A percentile compares a stretch with the other conserved stretches of the same genome.
Conservation (phyloP, 1,140 invertebrate genomes). For the Pseudomyrmex dendroicus region DNA sequence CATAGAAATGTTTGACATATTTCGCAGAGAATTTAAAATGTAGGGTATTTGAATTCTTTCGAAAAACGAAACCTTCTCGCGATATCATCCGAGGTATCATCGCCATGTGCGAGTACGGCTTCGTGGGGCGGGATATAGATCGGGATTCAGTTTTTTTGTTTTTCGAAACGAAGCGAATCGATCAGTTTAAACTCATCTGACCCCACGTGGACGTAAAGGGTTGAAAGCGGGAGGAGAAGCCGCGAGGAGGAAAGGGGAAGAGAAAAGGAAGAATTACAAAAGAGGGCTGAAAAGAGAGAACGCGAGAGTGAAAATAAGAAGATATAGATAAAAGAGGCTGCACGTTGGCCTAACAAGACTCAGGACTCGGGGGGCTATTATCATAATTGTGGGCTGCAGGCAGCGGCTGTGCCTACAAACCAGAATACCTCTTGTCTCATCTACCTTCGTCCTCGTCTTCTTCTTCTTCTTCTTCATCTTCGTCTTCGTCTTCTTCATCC, state of each 20-base stretch:
- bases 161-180: constrained; percentile 16
- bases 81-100: constrained; percentile 20
- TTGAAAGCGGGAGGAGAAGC: constrained; percentile 61
- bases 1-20: too few species aligned
- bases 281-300: constrained; percentile 5
- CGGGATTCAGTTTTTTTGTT: constrained; percentile 36
- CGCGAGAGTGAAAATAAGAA: constrained; percentile 73
- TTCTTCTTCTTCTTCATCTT: constrained; percentile 41
- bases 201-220: constrained; percentile 60
- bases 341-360: constrained; percentile 84
- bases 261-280: constrained; percentile 27
- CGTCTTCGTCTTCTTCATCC: neutral
- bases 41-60: neutral
- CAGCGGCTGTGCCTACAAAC: constrained; percentile 85
- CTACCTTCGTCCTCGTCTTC: constrained; percentile 73
- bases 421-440: constrained; percentile 84
- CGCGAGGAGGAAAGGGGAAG: constrained; percentile 40
- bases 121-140: constrained; percentile 23
- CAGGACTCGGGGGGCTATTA: constrained; percentile 82
- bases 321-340: constrained; percentile 81
- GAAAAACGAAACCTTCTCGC: neutral
- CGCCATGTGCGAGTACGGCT: neutral
- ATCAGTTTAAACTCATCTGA: constrained; percentile 64
- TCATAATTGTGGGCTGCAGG: constrained; percentile 85
- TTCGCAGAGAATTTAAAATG: neutral